These are phyloP conservation scores for Drosophila busckii DNA, from an alignment of 1,140 invertebrate genomes.

Conservation along the genomic window DNA sequence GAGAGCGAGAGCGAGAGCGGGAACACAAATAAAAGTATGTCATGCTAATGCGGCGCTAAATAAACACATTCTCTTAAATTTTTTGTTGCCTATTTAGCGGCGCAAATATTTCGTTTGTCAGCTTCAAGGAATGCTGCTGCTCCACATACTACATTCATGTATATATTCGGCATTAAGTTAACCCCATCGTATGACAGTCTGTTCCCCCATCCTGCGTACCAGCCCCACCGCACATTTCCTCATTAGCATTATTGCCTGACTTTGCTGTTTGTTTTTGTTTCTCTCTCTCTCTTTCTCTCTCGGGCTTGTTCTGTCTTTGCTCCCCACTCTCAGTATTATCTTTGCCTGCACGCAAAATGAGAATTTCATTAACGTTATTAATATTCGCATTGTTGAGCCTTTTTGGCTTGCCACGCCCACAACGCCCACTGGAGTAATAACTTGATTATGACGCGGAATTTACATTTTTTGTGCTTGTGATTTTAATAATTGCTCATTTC, in stretches of 20 bases:
- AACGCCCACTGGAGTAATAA: constrained; percentile 35
- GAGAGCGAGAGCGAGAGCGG: no score
- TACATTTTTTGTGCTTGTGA: constrained; percentile 66
- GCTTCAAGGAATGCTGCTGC: not conserved
- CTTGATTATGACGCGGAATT: constrained; percentile 59
- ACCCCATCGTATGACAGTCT: constrained; percentile 24
- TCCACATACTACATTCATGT: not conserved
- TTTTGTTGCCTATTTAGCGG: constrained; percentile 50
- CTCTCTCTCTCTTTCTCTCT: constrained; percentile 5
- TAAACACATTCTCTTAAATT: constrained; percentile 9
- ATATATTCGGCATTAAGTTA: constrained; percentile 25
- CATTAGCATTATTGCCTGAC: constrained; percentile 55
- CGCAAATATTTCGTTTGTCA: constrained; percentile 40
- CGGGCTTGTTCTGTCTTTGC: constrained; percentile 1
- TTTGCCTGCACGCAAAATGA: constrained; percentile 38
- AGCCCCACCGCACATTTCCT: constrained; percentile 13
- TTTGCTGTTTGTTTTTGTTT: constrained; percentile 25
- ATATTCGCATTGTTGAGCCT: constrained; percentile 62
- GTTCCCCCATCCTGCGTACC: not conserved
- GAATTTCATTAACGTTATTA: constrained; percentile 69
- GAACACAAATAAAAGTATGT: no score
- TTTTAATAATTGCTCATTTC: constrained; percentile 71
- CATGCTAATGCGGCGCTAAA: no score
- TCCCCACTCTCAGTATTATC: not conserved
- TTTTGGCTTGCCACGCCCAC: constrained; percentile 29